Evolutionary conservation across 2,888 invertebrate species (phyloP).

Genomic region (Tetanocera ferruginea): DNA sequence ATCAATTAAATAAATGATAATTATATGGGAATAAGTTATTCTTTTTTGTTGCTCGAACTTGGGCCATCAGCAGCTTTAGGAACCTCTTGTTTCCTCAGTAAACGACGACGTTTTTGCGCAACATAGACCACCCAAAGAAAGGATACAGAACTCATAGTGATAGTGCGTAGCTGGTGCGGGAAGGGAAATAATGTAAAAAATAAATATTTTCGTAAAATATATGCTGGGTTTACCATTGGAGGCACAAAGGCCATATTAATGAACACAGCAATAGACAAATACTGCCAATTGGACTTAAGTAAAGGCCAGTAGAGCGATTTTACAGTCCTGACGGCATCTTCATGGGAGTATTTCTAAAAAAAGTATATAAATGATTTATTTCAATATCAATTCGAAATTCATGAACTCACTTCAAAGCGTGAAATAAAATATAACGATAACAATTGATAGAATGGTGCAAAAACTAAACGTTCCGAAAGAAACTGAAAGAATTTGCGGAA

Average conservation of each 20-base stretch:
- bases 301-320: slow-evolving; percentile 77
- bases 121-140: slow-evolving; percentile 85
- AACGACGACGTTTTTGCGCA: slow-evolving; percentile 77
- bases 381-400: not conserved
- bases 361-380: not conserved
- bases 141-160: slow-evolving; percentile 81
- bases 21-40: not conserved
- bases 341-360: slow-evolving; percentile 77
- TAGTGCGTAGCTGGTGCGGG: slow-evolving; percentile 78
- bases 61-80: not conserved
- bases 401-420: slow-evolving; percentile 75
- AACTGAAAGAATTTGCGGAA: slow-evolving; percentile 74
- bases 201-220: slow-evolving; percentile 26
- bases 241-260: slow-evolving; percentile 83
- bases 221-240: slow-evolving; percentile 74
- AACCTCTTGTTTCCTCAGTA: slow-evolving; percentile 56
- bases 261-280: slow-evolving; percentile 80
- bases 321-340: slow-evolving; percentile 75
- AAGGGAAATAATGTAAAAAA: slow-evolving; percentile 27
- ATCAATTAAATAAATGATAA: not conserved
- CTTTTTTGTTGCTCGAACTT: not conserved
- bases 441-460: slow-evolving; percentile 80
- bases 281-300: slow-evolving; percentile 82
- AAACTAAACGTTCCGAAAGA: slow-evolving; percentile 79
- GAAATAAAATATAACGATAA: slow-evolving; percentile 82